Evolutionary conservation across 2,113 vertebrate species (phyloP).

Genomic region (Anhinga rufa): DNA sequence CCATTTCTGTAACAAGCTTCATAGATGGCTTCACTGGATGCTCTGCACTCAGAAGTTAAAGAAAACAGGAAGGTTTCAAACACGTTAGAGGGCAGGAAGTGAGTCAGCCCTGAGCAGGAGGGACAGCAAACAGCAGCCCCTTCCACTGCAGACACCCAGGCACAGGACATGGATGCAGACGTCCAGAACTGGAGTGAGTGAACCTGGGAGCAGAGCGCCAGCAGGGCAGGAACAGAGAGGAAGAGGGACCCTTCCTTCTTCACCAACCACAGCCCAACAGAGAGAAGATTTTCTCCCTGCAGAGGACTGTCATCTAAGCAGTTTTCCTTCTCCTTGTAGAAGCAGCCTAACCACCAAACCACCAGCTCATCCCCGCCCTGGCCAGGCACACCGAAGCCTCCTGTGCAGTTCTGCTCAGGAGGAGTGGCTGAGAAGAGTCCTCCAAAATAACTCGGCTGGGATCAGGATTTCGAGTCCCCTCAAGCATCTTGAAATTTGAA

Average conservation of each 20-base stretch:
- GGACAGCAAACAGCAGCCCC: neutral
- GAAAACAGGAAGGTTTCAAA: conserved; percentile 44
- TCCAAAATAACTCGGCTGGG: neutral
- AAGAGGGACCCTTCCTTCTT: neutral
- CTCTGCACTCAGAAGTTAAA: neutral
- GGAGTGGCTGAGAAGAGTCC: neutral
- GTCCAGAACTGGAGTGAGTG: fast-evolving
- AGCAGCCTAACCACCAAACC: neutral
- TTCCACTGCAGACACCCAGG: neutral
- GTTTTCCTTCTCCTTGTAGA: neutral
- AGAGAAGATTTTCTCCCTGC: neutral
- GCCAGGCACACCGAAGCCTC: neutral
- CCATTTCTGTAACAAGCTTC: neutral
- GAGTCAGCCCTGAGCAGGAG: conserved; percentile 12
- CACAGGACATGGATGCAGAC: fast-evolving
- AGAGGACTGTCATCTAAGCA: neutral
- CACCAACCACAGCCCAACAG: neutral
- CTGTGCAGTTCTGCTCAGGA: neutral
- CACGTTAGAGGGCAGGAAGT: conserved; percentile 4
- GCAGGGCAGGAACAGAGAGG: neutral
- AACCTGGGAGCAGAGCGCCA: neutral
- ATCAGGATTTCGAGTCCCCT: neutral
- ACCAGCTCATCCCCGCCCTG: neutral
- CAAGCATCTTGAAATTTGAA: neutral
- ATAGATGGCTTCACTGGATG: neutral